A percentile compares a stretch with the other conserved stretches of the same genome.
phyloP scores from a whole-genome alignment of 1,140 invertebrate genomes.

The Aplysia californica region DNA sequence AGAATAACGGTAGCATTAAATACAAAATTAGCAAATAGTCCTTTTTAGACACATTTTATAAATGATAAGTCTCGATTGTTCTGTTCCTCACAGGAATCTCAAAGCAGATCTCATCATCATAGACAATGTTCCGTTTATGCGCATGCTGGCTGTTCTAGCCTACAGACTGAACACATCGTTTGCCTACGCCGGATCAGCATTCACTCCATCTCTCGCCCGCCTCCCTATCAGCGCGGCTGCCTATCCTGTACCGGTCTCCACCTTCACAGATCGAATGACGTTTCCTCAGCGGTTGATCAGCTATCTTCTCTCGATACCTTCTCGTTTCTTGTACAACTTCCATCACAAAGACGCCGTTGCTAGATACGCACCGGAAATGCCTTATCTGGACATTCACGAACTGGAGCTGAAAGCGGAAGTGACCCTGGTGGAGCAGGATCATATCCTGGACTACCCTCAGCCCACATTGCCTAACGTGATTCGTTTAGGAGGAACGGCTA shows the following conservation, averaged over 20 bases:
- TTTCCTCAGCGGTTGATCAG: no score
- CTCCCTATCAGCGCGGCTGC: conserved; percentile 22
- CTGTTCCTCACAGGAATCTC: background rate
- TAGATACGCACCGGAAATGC: conserved; percentile 26
- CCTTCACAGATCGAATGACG: no score
- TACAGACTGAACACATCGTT: conserved; percentile 32
- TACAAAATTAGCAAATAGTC: no score
- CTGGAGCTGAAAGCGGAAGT: conserved; percentile 25
- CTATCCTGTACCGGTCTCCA: no score
- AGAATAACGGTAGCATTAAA: no score
- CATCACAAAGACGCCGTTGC: conserved; percentile 10
- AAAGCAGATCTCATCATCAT: conserved; percentile 20
- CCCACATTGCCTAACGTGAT: conserved; percentile 39
- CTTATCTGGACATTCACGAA: conserved; percentile 17
- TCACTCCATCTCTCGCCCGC: background rate
- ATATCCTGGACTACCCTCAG: conserved; percentile 33
- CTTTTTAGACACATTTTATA: no score
- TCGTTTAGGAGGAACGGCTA: conserved; percentile 34
- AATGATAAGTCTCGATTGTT: no score
- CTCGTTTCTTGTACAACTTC: no score
- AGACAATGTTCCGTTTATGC: conserved; percentile 20
- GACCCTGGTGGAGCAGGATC: conserved; percentile 33
- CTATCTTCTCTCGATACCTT: no score
- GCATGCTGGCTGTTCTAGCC: conserved; percentile 26
- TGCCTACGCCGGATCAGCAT: conserved; percentile 7